Conservation (phyloP, 2,797 vertebrate genomes). For the Synanceia verrucosa region DNA sequence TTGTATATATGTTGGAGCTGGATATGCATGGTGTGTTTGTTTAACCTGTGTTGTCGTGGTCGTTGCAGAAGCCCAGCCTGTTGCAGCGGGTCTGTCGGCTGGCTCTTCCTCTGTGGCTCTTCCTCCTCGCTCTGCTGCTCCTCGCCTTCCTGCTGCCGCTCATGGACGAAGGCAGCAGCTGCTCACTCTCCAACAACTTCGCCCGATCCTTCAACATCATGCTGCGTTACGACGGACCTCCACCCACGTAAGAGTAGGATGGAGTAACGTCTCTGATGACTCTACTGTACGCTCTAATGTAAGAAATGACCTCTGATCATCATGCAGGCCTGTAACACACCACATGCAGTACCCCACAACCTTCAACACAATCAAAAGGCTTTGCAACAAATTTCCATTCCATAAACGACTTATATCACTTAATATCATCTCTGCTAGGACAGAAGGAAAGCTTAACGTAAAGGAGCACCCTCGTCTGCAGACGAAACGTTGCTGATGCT, state of each 20-base stretch:
- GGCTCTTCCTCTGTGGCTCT: constrained; percentile 88
- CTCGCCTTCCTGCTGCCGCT: constrained; percentile 89
- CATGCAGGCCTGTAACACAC: neutral
- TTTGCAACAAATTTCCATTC: neutral
- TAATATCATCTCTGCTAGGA: neutral
- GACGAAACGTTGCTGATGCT: too few relatives aligned
- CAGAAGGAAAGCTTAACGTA: neutral
- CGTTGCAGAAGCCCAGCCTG: constrained; percentile 74
- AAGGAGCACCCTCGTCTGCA: neutral
- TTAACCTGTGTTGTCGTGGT: neutral
- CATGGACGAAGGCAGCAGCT: constrained; percentile 85
- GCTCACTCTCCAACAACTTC: constrained; percentile 92
- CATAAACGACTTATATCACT: neutral
- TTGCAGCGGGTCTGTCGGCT: constrained; percentile 85
- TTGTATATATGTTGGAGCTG: too few relatives aligned
- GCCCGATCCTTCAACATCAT: constrained; percentile 92
- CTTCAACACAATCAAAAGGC: neutral
- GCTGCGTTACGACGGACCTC: constrained; percentile 89
- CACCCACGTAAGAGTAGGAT: constrained; percentile 85
- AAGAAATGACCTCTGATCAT: neutral
- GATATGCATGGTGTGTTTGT: too few relatives aligned
- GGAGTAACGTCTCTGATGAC: neutral
- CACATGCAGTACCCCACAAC: neutral
- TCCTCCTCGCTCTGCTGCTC: constrained; percentile 88
- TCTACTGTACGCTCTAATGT: neutral